Conservation (phyloP, 2,113 vertebrate species). For the Strix aluco region DNA sequence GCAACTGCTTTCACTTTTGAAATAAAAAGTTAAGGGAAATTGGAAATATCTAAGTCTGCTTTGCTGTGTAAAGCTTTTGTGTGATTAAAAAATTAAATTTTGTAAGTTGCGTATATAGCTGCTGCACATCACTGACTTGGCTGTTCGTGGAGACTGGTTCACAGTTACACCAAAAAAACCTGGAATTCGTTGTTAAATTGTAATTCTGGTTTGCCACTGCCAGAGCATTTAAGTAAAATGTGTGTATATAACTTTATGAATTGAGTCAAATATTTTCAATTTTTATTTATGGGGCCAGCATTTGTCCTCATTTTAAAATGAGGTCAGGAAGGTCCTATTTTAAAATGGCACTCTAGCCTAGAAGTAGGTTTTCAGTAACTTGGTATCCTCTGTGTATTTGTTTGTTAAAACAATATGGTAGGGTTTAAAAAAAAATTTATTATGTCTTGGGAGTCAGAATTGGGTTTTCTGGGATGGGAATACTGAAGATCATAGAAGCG, state of each 20-base stretch:
- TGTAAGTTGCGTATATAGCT: not conserved
- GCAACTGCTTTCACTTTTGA: not conserved
- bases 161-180: not conserved
- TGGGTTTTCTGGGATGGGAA: not conserved
- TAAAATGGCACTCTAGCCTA: not conserved
- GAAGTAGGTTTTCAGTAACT: not conserved
- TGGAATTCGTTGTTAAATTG: not conserved
- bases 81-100: not conserved
- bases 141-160: not conserved
- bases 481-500: not conserved
- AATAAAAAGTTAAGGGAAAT: constrained; percentile 17
- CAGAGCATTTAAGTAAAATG: not conserved
- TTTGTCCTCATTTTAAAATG: constrained; percentile 42
- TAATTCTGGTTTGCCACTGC: not conserved
- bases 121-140: not conserved
- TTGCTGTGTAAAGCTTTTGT: not conserved
- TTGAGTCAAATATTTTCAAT: not conserved
- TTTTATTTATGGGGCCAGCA: not conserved
- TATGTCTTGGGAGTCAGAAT: not conserved
- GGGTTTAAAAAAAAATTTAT: not conserved
- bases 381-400: not conserved
- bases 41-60: not conserved
- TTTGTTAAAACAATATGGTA: not conserved
- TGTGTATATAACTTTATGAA: not conserved
- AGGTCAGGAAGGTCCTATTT: constrained; percentile 44